These are phyloP conservation scores for Ophonus ardosiacus DNA, from an alignment of 2,888 invertebrate genomes.

Conservation along the genomic window DNA sequence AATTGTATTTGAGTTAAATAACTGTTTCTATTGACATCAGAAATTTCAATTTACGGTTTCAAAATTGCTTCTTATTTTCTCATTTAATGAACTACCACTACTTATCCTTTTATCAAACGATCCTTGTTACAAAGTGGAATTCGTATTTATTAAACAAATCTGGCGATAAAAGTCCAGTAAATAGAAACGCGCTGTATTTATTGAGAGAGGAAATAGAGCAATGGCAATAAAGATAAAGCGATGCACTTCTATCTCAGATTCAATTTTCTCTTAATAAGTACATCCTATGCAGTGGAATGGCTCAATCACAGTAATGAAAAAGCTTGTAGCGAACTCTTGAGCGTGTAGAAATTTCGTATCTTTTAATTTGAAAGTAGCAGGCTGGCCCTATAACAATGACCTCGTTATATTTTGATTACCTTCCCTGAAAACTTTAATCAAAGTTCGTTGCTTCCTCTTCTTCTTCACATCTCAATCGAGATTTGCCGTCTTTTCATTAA, in stretches of 20 bases:
- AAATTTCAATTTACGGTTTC: too few relatives aligned
- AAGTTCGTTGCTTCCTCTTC: slow-evolving; percentile 3
- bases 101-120: background rate
- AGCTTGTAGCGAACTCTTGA: background rate
- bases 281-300: background rate
- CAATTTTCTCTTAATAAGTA: background rate
- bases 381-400: background rate
- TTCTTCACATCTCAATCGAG: slow-evolving; percentile 20
- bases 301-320: background rate
- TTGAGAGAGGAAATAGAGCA: background rate
- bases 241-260: background rate
- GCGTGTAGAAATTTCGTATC: background rate
- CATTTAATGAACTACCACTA: background rate
- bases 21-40: too few relatives aligned
- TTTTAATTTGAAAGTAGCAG: background rate
- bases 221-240: background rate
- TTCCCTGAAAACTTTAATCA: slow-evolving; percentile 1
- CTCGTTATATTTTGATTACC: slow-evolving; percentile 27
- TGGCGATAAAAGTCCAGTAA: background rate
- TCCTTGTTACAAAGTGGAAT: background rate
- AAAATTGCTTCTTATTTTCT: background rate
- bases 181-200: background rate
- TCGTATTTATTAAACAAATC: background rate
- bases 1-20: too few relatives aligned
- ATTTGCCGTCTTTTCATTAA: slow-evolving; percentile 28